Evolutionary conservation across 2,797 vertebrate species (phyloP).

Genomic region (Intellagama lesueurii): DNA sequence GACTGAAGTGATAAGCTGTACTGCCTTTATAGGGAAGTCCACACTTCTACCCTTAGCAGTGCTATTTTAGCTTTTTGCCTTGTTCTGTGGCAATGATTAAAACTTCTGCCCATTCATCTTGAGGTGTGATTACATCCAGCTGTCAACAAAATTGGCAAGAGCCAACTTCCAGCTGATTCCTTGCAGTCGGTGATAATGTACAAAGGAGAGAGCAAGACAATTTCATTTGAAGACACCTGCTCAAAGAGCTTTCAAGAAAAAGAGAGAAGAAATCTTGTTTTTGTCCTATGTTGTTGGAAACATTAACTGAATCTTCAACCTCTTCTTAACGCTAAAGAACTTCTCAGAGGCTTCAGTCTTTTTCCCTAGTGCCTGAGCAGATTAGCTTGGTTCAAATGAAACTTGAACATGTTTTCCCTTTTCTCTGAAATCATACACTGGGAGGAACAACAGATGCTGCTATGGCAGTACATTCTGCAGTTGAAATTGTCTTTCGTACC

Average conservation of each 20-base stretch:
- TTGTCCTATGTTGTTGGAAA: background rate
- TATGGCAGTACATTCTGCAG: background rate
- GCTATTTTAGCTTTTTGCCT: background rate
- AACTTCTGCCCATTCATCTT: conserved; percentile 12
- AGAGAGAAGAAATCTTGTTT: background rate
- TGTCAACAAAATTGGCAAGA: conserved; percentile 3
- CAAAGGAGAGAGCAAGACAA: background rate
- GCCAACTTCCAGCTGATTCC: background rate
- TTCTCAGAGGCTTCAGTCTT: background rate
- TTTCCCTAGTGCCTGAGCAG: background rate
- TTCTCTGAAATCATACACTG: background rate
- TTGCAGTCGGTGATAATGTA: conserved; percentile 11
- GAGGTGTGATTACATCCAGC: conserved; percentile 20
- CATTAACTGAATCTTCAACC: conserved; percentile 6
- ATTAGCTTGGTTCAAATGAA: background rate
- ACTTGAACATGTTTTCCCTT: background rate
- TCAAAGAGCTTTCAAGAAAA: background rate
- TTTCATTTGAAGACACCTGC: conserved; percentile 17
- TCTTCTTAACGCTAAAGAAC: background rate
- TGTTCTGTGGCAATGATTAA: conserved; percentile 15
- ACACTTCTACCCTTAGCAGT: conserved; percentile 29
- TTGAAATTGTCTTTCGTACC: background rate
- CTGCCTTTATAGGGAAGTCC: conserved; percentile 27
- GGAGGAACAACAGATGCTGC: background rate
- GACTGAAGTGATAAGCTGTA: conserved; percentile 46